Base-by-base conservation (phyloP, 2,888 invertebrate genomes). In the Meandrusa payeni region DNA sequence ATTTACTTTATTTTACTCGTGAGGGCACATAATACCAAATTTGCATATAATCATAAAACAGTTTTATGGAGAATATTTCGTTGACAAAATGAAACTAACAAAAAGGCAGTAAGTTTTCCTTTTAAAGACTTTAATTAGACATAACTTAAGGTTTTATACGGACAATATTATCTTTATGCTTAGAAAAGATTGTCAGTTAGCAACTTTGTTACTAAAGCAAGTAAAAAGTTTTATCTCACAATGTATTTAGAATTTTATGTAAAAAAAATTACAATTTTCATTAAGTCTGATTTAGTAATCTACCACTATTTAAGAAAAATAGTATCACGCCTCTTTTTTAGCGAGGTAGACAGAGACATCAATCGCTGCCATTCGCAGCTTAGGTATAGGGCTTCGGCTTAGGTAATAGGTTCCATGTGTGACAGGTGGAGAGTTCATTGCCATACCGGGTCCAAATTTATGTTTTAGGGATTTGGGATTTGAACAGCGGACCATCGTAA, bases 111-210 rank as follows among this genome's bases (percentile, higher is more conserved):
- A n/a, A 23, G 22, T 34, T 34, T 29, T 23, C 36, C 7, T 27
- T 13, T 5, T 33, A 24, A 9, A 29, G 23, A 13, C 20, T 42
- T 42, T 29, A 34, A 33, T 41, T 26, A 41, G 12, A 36, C 11
- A 41, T 41, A 12, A 36, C 41, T 42, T 34, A 28, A 28, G 12
- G 20, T 41, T 41, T 34, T 42, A 32, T 28, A 15, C 10, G n/a
- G 36, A 22, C 29, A 42, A 42, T 42, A 36, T 42, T 36, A 36
- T 34, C 41, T 42, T 42, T 42, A 41, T 41, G 28, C 2, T 23
- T 9, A 15, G 6, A 42, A 36, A 36, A 34, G 28, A 42, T 24
- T 36, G 23, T 23, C 28, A 3, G n/a, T 40, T 17, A 41, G 33
- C 5, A 34, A 34, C 22, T 28, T 34, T 15, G 3, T 34, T 41